Percentiles rank a stretch among this genome's conserved stretches.
Evolutionary conservation across 2,888 invertebrate species (phyloP).

Genomic region (Mystacides longicornis): DNA sequence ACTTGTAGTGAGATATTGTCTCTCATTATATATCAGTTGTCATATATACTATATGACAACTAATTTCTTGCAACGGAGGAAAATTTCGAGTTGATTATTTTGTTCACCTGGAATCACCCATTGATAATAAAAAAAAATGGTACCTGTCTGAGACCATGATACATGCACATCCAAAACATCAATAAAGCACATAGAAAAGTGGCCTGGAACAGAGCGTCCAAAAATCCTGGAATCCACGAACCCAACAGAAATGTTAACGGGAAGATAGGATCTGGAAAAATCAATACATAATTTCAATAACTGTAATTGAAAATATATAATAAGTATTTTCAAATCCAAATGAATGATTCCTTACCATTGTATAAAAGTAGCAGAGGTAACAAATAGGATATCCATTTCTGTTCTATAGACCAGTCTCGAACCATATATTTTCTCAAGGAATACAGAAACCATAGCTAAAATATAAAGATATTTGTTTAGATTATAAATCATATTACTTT

Average conservation of each 20-base stretch:
- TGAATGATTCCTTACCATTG: slow-evolving; percentile 63
- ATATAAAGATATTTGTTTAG: too few species aligned
- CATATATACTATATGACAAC: too few species aligned
- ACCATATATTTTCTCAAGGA: slow-evolving; percentile 79
- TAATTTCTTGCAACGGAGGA: too few species aligned
- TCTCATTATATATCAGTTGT: too few species aligned
- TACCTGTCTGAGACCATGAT: slow-evolving; percentile 90
- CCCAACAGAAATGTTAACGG: slow-evolving; percentile 83
- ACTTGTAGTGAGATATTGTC: too few species aligned
- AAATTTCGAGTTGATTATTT: too few species aligned
- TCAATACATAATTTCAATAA: too few species aligned
- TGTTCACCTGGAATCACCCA: neutral
- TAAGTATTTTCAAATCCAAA: neutral
- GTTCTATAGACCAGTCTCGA: slow-evolving; percentile 95
- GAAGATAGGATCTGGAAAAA: slow-evolving; percentile 84
- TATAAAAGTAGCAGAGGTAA: slow-evolving; percentile 82
- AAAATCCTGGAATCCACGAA: slow-evolving; percentile 85
- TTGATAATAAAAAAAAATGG: neutral
- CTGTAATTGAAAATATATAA: neutral
- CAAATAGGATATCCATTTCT: slow-evolving; percentile 89
- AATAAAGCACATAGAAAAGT: slow-evolving; percentile 81
- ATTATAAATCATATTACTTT: too few species aligned
- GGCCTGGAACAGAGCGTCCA: slow-evolving; percentile 85
- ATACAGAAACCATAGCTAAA: slow-evolving; percentile 90
- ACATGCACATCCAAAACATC: slow-evolving; percentile 91